Conservation (phyloP, 1,140 invertebrate species). For the Aradophagus sp. region DNA sequence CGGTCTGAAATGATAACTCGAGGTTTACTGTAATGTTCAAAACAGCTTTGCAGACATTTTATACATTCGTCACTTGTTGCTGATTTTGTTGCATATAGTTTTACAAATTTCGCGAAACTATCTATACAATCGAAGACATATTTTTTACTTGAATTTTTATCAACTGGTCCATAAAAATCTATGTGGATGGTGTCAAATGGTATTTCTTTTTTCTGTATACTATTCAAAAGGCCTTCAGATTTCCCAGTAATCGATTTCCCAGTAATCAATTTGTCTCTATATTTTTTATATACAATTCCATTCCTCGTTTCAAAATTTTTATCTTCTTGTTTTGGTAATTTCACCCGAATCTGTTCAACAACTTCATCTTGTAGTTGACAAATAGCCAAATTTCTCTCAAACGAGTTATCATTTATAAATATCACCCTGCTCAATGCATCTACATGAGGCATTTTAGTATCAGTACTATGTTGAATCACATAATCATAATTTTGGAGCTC, state of each 20-base stretch:
- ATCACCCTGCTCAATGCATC: neutral
- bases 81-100: constrained; percentile 8
- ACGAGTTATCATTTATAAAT: neutral
- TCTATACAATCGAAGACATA: constrained; percentile 29
- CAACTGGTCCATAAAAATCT: too few species aligned
- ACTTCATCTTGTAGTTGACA: neutral
- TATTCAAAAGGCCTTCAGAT: constrained; percentile 18
- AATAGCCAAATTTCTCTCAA: neutral
- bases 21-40: constrained; percentile 25
- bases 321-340: neutral
- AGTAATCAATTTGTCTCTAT: neutral
- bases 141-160: constrained; percentile 5
- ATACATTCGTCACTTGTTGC: constrained; percentile 10
- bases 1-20: constrained; percentile 24
- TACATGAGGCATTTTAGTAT: neutral
- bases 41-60: constrained; percentile 10
- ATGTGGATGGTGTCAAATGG: constrained; percentile 38
- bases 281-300: constrained; percentile 1
- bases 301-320: constrained; percentile 1
- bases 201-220: constrained; percentile 24
- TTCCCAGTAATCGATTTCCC: constrained; percentile 1
- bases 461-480: neutral
- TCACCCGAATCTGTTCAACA: neutral
- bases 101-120: constrained; percentile 32
- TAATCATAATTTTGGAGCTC: constrained; percentile 1